Evolutionary conservation across 2,888 invertebrate genomes (phyloP).

Genomic region (Cepaea hortensis): DNA sequence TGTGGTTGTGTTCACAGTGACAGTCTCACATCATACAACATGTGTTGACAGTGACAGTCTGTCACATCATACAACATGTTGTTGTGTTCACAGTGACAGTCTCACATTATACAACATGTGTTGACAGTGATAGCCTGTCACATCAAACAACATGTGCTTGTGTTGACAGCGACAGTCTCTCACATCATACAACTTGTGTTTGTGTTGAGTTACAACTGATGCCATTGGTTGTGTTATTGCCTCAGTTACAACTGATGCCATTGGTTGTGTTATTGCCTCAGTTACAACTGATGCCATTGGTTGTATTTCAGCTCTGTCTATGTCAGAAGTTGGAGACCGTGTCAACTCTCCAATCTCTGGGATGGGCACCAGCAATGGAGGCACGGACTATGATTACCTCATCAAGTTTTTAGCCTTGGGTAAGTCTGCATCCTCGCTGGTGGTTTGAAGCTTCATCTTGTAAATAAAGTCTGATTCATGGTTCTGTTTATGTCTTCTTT

Average conservation of each 20-base stretch:
- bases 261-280: neutral
- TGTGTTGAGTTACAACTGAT: no score
- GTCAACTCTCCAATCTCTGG: conserved; percentile 27
- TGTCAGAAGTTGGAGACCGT: conserved; percentile 65
- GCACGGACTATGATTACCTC: conserved; percentile 90
- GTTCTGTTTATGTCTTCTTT: neutral
- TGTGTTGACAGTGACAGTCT: neutral
- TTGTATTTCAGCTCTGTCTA: conserved; percentile 60
- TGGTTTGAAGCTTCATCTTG: neutral
- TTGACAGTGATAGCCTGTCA: neutral
- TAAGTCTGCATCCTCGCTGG: conserved; percentile 54
- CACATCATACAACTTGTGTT: neutral
- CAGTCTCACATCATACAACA: neutral
- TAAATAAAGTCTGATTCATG: neutral
- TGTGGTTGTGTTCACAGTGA: neutral
- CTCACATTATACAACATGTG: neutral
- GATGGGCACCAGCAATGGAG: conserved; percentile 43
- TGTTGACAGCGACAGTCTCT: neutral
- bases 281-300: neutral
- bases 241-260: neutral
- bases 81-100: neutral
- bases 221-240: neutral
- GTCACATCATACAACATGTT: neutral
- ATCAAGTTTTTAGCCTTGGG: conserved; percentile 95
- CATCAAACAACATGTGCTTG: neutral